Percentiles rank a stretch among this genome's conserved stretches.
Evolutionary conservation across 92 coral and sea anemone genomes (phyloP).

Genomic region (Siderastrea siderea): DNA sequence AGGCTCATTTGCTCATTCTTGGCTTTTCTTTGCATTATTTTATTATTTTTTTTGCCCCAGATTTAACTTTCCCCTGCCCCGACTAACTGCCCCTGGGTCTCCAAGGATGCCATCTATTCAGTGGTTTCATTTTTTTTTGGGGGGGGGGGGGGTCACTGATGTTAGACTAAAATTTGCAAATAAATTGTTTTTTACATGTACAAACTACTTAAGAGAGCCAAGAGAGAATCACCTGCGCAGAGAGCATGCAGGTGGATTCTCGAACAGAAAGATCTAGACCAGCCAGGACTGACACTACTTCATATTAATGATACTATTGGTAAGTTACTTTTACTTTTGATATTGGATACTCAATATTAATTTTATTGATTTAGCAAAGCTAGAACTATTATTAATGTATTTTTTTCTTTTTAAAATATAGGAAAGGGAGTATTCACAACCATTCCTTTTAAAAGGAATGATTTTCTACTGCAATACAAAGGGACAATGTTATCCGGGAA

Average conservation of each 20-base stretch:
- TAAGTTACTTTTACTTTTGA: neutral
- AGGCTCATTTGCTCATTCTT: neutral
- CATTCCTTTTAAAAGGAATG: conserved; percentile 18
- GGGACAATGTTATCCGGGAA: neutral
- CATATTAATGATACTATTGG: conserved; percentile 14
- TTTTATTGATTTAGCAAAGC: too few relatives aligned
- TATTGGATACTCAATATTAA: neutral
- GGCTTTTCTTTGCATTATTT: neutral
- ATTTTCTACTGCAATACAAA: conserved; percentile 44
- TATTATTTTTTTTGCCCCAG: neutral
- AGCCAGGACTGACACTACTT: conserved; percentile 3
- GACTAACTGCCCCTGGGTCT: neutral
- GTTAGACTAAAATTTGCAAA: too few relatives aligned
- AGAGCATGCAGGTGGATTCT: conserved; percentile 1
- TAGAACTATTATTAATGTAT: too few relatives aligned
- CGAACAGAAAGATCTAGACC: neutral
- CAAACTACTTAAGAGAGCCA: neutral
- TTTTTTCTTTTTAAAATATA: neutral
- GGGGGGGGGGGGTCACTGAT: too few relatives aligned
- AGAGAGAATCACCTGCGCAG: conserved; percentile 14
- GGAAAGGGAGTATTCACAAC: conserved; percentile 48
- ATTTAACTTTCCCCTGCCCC: neutral
- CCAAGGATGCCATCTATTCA: neutral
- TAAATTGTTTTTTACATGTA: too few relatives aligned
- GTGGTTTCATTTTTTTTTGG: too few relatives aligned